Evolutionary conservation across 2,797 vertebrate species (phyloP).

Genomic region (Melanotaenia nigrans): DNA sequence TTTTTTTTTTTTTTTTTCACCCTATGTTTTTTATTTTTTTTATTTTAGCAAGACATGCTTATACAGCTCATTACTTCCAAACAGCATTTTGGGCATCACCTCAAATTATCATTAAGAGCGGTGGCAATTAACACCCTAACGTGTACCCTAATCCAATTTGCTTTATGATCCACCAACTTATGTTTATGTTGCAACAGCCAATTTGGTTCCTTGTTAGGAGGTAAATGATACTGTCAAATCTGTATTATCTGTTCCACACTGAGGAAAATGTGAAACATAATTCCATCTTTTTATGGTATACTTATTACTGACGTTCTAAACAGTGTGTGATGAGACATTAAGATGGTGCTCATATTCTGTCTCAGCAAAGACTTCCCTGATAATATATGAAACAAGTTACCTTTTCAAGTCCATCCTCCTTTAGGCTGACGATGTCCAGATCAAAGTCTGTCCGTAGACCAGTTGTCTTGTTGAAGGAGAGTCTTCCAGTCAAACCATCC

Average conservation of each 20-base stretch:
- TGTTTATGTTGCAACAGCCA: constrained; percentile 80
- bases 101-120: constrained; percentile 80
- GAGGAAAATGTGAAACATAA: constrained; percentile 38
- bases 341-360: constrained; percentile 1
- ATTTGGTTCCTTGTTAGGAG: constrained; percentile 84
- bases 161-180: constrained; percentile 84
- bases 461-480: constrained; percentile 95
- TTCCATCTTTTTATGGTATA: constrained; percentile 7
- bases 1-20: neutral
- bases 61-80: constrained; percentile 77
- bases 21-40: neutral
- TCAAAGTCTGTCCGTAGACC: constrained; percentile 97
- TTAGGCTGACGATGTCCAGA: constrained; percentile 95
- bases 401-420: constrained; percentile 98
- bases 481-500: constrained; percentile 96
- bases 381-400: constrained; percentile 67
- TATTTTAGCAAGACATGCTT: constrained; percentile 63
- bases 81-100: constrained; percentile 79
- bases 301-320: neutral
- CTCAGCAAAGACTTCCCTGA: neutral
- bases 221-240: constrained; percentile 80
- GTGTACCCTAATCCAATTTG: constrained; percentile 84
- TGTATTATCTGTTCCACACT: constrained; percentile 62
- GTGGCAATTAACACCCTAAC: constrained; percentile 81
- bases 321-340: neutral